phyloP scores from a whole-genome alignment of 2,113 vertebrate species.

The Heloderma charlesbogerti region DNA sequence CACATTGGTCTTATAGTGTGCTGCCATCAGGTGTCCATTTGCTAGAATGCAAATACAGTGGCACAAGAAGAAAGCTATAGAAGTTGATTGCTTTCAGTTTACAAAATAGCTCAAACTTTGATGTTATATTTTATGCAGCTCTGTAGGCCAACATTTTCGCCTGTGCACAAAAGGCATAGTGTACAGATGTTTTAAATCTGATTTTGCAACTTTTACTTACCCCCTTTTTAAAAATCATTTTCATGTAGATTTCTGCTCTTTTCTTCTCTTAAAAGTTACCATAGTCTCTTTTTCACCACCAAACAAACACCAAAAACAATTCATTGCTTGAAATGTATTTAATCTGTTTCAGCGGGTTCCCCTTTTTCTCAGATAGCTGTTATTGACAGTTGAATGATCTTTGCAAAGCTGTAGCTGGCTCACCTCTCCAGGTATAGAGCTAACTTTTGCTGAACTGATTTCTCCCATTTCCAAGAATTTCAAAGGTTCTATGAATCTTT shows the following conservation, averaged over 20 bases:
- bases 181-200: accelerated
- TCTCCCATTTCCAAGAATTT: background rate
- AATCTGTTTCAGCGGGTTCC: background rate
- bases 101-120: background rate
- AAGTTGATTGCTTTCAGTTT: background rate
- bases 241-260: background rate
- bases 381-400: accelerated
- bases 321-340: accelerated
- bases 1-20: slow-evolving; percentile 72
- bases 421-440: accelerated
- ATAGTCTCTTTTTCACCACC: accelerated
- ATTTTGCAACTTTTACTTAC: background rate
- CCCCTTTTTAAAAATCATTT: accelerated
- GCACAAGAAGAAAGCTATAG: background rate
- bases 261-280: background rate
- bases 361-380: background rate
- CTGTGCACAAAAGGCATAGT: background rate
- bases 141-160: accelerated
- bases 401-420: accelerated
- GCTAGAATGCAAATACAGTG: slow-evolving; percentile 71
- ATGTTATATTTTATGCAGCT: background rate
- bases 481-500: background rate
- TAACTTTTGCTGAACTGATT: background rate
- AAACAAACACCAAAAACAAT: background rate
- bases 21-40: slow-evolving; percentile 80